Conservation (phyloP, 2,888 invertebrate genomes). For the Yponomeuta evonymella region DNA sequence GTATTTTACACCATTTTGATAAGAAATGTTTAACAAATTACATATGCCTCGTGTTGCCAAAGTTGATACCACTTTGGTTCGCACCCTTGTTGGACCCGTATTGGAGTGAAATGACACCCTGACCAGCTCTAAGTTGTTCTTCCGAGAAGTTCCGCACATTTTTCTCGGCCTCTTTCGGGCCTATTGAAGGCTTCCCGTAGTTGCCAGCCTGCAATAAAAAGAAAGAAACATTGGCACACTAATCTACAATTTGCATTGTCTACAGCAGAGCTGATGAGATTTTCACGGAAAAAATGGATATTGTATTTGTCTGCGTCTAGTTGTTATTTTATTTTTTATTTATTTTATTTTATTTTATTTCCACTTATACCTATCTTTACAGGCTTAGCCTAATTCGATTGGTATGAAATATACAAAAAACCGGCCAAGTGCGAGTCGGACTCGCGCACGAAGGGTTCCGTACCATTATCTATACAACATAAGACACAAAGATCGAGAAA, state of each 20-base stretch:
- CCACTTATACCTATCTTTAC: too few species aligned
- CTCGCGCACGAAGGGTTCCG: too few species aligned
- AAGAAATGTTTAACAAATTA: conserved; percentile 53
- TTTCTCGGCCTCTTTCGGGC: conserved; percentile 97
- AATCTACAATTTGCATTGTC: neutral
- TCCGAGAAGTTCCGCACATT: conserved; percentile 95
- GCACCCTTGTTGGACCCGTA: conserved; percentile 99
- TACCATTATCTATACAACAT: too few species aligned
- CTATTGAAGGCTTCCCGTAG: conserved; percentile 91
- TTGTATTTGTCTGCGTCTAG: neutral
- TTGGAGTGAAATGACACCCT: conserved; percentile 94
- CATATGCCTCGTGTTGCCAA: conserved; percentile 98
- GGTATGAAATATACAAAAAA: too few species aligned
- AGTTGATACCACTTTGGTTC: conserved; percentile 96
- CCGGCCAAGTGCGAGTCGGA: too few species aligned
- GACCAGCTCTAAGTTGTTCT: conserved; percentile 94
- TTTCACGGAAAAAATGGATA: neutral
- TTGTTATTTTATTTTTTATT: too few species aligned
- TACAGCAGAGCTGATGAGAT: neutral
- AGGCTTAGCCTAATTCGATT: too few species aligned
- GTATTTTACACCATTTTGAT: neutral
- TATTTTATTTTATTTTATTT: too few species aligned
- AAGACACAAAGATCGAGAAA: too few species aligned
- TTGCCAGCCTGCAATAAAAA: conserved; percentile 80
- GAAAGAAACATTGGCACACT: neutral